These are phyloP conservation scores for Aplochiton taeniatus DNA, from an alignment of 2,797 vertebrate genomes.

Conservation along the genomic window DNA sequence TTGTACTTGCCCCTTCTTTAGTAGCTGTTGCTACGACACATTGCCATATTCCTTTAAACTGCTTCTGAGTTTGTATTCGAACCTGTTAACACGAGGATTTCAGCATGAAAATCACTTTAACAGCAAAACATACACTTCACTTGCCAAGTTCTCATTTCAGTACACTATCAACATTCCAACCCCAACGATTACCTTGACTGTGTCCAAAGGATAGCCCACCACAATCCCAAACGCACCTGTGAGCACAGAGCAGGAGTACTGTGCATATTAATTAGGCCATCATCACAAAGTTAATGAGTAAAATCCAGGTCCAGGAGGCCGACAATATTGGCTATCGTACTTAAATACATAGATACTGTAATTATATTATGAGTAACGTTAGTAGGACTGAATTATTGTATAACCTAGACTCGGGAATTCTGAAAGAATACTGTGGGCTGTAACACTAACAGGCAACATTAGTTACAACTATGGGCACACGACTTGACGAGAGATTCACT, in stretches of 20 bases:
- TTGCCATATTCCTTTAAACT: conserved; percentile 84
- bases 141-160: not conserved
- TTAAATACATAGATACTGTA: no score
- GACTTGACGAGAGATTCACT: no score
- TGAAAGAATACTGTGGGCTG: no score
- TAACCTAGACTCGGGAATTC: no score
- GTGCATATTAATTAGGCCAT: not conserved
- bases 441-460: no score
- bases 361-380: no score
- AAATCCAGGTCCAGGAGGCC: no score
- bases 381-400: no score
- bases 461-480: no score
- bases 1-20: conserved; percentile 79
- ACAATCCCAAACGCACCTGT: conserved; percentile 70
- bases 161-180: not conserved
- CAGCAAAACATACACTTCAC: not conserved
- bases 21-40: conserved; percentile 78
- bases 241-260: conserved; percentile 17
- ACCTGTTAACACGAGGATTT: conserved; percentile 72
- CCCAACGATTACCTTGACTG: conserved; percentile 60
- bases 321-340: no score
- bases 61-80: conserved; percentile 87
- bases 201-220: conserved; percentile 75
- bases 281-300: no score
- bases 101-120: not conserved